These are phyloP conservation scores for Dinoponera quadriceps DNA, from an alignment of 1,140 invertebrate species.

Conservation along the genomic window DNA sequence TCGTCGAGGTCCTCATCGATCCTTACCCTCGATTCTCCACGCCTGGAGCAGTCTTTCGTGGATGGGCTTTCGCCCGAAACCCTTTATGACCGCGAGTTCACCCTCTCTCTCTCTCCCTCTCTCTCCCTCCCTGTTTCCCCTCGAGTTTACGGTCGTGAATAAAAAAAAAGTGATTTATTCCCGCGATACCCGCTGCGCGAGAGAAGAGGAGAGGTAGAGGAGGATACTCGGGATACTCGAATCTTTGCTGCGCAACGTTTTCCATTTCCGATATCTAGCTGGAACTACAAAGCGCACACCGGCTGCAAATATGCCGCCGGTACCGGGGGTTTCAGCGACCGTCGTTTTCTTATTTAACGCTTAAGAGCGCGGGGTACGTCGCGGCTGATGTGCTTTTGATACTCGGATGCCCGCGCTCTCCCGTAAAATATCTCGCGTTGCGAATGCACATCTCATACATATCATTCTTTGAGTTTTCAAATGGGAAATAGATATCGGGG, in stretches of 20 bases:
- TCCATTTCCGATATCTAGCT: constrained; percentile 27
- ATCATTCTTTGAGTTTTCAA: constrained; percentile 36
- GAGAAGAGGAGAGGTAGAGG: neutral
- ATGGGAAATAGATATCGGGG: constrained; percentile 36
- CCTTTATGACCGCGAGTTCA: constrained; percentile 30
- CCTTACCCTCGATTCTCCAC: constrained; percentile 22
- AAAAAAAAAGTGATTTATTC: constrained; percentile 40
- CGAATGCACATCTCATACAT: constrained; percentile 39
- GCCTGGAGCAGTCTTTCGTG: constrained; percentile 19
- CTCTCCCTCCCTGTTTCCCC: neutral
- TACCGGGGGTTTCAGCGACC: neutral
- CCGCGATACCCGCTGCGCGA: constrained; percentile 12
- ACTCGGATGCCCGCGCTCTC: neutral
- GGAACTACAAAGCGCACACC: constrained; percentile 8
- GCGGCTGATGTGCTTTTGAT: constrained; percentile 39
- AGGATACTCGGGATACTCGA: constrained; percentile 19
- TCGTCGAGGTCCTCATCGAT: constrained; percentile 53
- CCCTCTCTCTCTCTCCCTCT: neutral
- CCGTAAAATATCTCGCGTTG: constrained; percentile 5
- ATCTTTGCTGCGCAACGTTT: constrained; percentile 4
- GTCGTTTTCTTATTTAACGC: constrained; percentile 44
- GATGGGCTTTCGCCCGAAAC: constrained; percentile 34
- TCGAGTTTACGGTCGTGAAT: constrained; percentile 34
- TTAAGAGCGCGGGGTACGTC: constrained; percentile 18
- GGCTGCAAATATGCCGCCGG: neutral